phyloP scores from a whole-genome alignment of 2,113 vertebrate species.

The Crotalus helleri region DNA sequence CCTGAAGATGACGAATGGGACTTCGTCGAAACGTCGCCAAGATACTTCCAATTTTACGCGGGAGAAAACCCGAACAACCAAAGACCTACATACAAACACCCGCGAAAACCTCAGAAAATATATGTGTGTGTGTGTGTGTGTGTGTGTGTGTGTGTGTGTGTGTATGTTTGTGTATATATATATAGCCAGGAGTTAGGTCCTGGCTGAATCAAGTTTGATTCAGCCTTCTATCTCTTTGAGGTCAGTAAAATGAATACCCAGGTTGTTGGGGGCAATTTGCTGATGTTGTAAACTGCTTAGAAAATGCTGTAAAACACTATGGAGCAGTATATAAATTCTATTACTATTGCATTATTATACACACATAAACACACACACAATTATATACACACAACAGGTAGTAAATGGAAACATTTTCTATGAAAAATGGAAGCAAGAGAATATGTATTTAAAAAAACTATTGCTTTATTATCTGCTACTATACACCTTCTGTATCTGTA shows the following conservation, averaged over 20 bases:
- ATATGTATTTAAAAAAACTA: constrained; percentile 15
- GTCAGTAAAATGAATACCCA: neutral
- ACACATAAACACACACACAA: neutral
- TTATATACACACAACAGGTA: neutral
- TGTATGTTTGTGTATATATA: no score
- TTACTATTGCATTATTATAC: neutral
- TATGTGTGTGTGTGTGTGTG: no score
- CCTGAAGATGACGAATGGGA: no score
- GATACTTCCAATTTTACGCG: no score
- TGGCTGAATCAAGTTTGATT: neutral
- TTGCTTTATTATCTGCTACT: neutral
- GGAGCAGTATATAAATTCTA: neutral
- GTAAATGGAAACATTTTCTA: neutral
- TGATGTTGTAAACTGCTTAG: neutral
- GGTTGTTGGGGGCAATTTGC: neutral
- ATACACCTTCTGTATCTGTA: neutral
- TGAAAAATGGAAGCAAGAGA: constrained; percentile 2
- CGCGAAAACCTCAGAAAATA: no score
- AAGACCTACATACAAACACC: no score
- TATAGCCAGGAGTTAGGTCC: neutral
- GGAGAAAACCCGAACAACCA: no score
- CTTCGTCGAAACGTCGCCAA: no score
- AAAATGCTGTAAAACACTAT: neutral
- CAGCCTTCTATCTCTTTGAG: neutral
- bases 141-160: no score